Conservation (phyloP, 2,888 invertebrate genomes). For the Chrysodeixis includens region DNA sequence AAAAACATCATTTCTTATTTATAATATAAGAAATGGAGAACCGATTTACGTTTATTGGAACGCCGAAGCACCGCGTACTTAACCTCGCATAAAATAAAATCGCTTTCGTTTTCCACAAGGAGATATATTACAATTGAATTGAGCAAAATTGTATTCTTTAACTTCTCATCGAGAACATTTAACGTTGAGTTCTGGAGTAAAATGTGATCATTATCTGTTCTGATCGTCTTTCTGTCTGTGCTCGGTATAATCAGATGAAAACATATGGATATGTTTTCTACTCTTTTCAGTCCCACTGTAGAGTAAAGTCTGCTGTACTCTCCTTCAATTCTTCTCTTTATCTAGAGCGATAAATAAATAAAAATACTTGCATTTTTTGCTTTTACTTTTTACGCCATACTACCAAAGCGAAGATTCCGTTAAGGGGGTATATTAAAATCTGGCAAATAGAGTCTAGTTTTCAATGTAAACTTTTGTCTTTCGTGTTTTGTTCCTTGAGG, state of each 20-base stretch:
- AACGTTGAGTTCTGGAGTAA: slow-evolving; percentile 39
- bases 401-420: no score
- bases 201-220: slow-evolving; percentile 39
- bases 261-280: background rate
- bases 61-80: slow-evolving; percentile 32
- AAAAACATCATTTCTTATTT: slow-evolving; percentile 40
- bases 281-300: no score
- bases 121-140: slow-evolving; percentile 47
- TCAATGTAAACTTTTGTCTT: no score
- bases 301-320: no score
- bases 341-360: no score
- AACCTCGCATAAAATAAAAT: slow-evolving; percentile 42
- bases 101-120: slow-evolving; percentile 25
- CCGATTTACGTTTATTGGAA: slow-evolving; percentile 38
- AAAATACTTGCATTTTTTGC: no score
- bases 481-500: no score
- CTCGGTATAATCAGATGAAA: background rate
- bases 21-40: slow-evolving; percentile 33
- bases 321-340: no score
- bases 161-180: slow-evolving; percentile 30
- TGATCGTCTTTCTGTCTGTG: background rate
- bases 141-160: slow-evolving; percentile 41
- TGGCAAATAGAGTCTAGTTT: no score
- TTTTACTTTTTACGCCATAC: no score
- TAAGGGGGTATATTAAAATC: no score